Evolutionary conservation across 92 coral and sea anemone species (phyloP).

Genomic region (Montipora capitata): DNA sequence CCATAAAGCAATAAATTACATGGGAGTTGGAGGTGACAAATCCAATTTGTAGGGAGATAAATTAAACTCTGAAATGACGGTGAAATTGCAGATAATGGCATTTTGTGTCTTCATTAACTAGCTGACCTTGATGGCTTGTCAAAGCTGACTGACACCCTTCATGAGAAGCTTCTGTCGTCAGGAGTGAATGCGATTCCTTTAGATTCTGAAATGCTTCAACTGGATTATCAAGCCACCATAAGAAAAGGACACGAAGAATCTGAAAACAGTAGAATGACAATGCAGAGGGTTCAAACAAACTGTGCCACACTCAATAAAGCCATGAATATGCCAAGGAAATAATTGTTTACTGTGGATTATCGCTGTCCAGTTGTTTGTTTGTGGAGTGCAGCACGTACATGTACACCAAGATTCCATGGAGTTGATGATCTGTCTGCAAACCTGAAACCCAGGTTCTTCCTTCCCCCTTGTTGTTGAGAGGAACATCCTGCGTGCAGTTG

Average conservation of each 20-base stretch:
- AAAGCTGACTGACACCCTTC: constrained; percentile 79
- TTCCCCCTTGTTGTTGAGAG: too few species aligned
- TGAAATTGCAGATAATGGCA: background rate
- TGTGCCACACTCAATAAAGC: constrained; percentile 88
- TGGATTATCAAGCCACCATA: constrained; percentile 89
- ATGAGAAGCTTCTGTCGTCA: constrained; percentile 85
- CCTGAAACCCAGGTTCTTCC: too few species aligned
- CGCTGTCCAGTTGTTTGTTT: background rate
- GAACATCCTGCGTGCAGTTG: too few species aligned
- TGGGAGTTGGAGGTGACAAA: too few species aligned
- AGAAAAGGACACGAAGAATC: constrained; percentile 93
- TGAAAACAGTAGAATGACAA: constrained; percentile 77
- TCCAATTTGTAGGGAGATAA: background rate
- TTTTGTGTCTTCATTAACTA: constrained; percentile 28
- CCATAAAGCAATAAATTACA: too few species aligned
- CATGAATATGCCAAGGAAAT: constrained; percentile 62
- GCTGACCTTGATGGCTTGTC: constrained; percentile 88
- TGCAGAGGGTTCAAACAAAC: constrained; percentile 91
- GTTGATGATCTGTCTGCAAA: too few species aligned
- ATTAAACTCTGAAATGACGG: too few species aligned
- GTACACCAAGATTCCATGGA: background rate
- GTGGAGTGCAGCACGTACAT: background rate
- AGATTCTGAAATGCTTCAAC: constrained; percentile 88
- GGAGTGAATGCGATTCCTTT: constrained; percentile 95
- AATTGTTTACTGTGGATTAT: background rate